Evolutionary conservation across 2,888 invertebrate species (phyloP).

Genomic region (Tuberolachnus salignus): DNA sequence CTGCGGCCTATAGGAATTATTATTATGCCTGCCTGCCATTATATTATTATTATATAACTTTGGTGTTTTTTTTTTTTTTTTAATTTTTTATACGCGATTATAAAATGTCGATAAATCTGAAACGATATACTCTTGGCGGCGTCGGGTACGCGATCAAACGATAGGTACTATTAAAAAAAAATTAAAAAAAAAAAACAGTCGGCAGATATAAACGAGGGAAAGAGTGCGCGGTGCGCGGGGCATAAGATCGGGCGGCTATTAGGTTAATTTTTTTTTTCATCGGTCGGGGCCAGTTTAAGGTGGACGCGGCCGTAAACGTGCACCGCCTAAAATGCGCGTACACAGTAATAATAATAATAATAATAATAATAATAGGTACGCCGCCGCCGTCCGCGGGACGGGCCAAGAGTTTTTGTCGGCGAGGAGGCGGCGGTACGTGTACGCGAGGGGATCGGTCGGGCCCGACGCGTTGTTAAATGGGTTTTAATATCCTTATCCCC

Average conservation of each 20-base stretch:
- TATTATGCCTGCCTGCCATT: too few species aligned
- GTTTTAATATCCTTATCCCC: slow-evolving; percentile 43
- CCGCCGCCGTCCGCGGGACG: slow-evolving; percentile 12
- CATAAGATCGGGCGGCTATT: too few species aligned
- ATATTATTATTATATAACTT: too few species aligned
- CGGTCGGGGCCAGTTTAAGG: neutral
- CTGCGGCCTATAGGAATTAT: too few species aligned
- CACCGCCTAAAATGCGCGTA: neutral
- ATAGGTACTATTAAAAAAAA: too few species aligned
- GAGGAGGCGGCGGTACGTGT: neutral
- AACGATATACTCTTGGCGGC: neutral
- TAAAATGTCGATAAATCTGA: too few species aligned
- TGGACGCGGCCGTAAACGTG: neutral
- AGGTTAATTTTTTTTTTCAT: neutral
- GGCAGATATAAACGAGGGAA: too few species aligned
- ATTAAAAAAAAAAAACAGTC: too few species aligned
- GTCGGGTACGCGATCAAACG: too few species aligned
- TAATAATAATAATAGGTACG: neutral
- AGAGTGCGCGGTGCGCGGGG: neutral
- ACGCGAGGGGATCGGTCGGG: neutral
- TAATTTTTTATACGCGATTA: too few species aligned
- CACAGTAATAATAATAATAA: neutral
- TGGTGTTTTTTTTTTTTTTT: too few species aligned
- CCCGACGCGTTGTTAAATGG: slow-evolving; percentile 41
- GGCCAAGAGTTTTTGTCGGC: neutral